Base-by-base conservation (phyloP, 2,888 invertebrate genomes). In the Anticlea derivata region DNA sequence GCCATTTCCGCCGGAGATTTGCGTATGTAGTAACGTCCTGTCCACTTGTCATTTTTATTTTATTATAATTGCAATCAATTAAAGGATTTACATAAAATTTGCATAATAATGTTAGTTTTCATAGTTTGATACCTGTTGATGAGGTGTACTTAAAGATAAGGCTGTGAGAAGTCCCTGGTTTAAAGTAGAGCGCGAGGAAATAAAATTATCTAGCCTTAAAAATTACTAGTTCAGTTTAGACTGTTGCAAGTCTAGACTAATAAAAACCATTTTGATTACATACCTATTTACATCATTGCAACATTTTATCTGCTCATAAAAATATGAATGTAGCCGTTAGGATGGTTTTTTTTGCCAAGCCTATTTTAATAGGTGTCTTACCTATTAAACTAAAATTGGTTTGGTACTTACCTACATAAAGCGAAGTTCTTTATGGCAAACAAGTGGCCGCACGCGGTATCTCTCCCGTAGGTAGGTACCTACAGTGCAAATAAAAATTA, bases 1-100 rank as follows among this genome's bases (percentile, higher is more conserved):
- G 63, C 67, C 70, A 67, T 80, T 81, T 86, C 85, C 86, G 85
- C 66, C 77, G 76, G 73, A 52, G 56, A 50, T 73, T 59, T 74
- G 73, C 65, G 68, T 74, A 70, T 66, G 63, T 73, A 63, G 61
- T 67, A 60, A 69, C 73, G 75, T 82, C 79, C 83, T 82, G 82
- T 64, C 44, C 31, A 57, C 43, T 58, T 50, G 47, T 45, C 55
- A 49, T 58, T 62, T 62, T 60, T 44, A 58, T 58, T 62, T 55
- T 52, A 31, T 52, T 59, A 63, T 63, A 60, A 63, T 60, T 63
- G 51, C 54, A 55, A 61, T 52, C 41, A 58, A 62, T 65, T 61
- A 53, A 52, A 35, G 37, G 47, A 63, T 62, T 61, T 50, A 51
- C 58, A 60, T 63, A 57, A 60, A 56, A 52, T 33, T 46, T 43